Conservation (phyloP, 2,797 vertebrate species). For the Hydrolagus colliei region DNA sequence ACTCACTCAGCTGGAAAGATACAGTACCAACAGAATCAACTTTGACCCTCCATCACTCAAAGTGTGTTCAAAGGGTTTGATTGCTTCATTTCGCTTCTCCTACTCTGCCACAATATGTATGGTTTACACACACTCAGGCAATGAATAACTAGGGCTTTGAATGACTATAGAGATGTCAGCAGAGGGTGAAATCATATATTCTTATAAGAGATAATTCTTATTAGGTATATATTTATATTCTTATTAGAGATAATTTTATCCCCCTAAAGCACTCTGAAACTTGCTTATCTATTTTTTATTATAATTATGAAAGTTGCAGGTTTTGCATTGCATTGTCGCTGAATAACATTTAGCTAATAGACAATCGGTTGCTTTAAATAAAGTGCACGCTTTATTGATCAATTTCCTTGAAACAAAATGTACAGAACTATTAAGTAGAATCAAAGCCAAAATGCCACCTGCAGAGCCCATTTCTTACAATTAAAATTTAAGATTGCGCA, state of each 20-base stretch:
- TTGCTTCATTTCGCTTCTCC: too few relatives aligned
- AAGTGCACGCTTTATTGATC: too few relatives aligned
- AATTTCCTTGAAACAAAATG: too few relatives aligned
- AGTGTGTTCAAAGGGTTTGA: too few relatives aligned
- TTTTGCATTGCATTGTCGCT: not conserved
- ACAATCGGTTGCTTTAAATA: not conserved
- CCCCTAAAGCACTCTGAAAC: not conserved
- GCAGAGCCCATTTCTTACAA: too few relatives aligned
- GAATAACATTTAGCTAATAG: conserved; percentile 6
- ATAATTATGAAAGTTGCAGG: not conserved
- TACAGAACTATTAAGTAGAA: too few relatives aligned
- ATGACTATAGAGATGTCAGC: conserved; percentile 6
- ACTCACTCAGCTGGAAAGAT: not conserved
- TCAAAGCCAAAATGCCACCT: too few relatives aligned
- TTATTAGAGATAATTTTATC: conserved; percentile 10
- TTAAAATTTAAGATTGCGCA: too few relatives aligned
- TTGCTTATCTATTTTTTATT: conserved; percentile 1
- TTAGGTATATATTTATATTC: not conserved
- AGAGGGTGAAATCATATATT: not conserved
- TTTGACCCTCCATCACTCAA: too few relatives aligned
- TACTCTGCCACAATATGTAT: too few relatives aligned
- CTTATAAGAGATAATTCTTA: not conserved
- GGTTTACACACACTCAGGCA: not conserved
- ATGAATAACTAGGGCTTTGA: not conserved
- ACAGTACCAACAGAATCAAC: not conserved